Evolutionary conservation across 1,140 invertebrate genomes (phyloP), one percentile per base, ranked within the genome.

Genomic region (Andricus grossulariae): DNA sequence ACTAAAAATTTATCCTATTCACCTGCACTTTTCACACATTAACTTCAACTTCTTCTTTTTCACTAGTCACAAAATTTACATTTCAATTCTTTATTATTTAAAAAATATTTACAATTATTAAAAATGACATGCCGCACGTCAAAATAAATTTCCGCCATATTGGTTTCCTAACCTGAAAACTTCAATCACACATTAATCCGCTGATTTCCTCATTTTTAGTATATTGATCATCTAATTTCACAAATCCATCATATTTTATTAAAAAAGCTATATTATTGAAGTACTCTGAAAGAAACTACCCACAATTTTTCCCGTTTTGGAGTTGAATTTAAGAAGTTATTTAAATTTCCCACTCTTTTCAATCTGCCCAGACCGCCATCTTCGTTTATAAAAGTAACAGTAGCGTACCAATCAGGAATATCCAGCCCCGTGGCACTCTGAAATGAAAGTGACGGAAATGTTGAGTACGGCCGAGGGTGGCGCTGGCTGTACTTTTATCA

Each of bases 91-190:
- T 10, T 7, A 15, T 4, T 39, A 25, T 66, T 66, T n/a, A 16
- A 7, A 66, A 66, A 39, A 39, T 39, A 32, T 66, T n/a, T n/a
- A 32, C 25, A 16, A 16, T 66, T 66, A 15, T 39, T 66, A 21
- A 57, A 21, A 57, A 10, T 25, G 4, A 57, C 57, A 19, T 55
- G 8, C 21, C 12, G 11, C 10, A 55, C 18, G 19, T 55, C 3
- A 66, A 66, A n/a, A 16, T 16, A 66, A 66, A 13, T 5, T 66
- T 39, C 10, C n/a, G 32, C 13, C 60, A 66, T 66, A 12, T 66
- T 66, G 25, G 7, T n/a, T 66, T 60, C 57, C 57, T 66, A 66
- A 66, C 60, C 60, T 66, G 0, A 66, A 32, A 66, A 66, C 1
- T 39, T 13, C 3, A 25, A 32, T 10, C 39, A 11, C 2, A 10